Percentiles rank a stretch among this genome's conserved stretches.
phyloP scores from a whole-genome alignment of 2,888 invertebrate genomes.

The Leptinotarsa tumamoca region DNA sequence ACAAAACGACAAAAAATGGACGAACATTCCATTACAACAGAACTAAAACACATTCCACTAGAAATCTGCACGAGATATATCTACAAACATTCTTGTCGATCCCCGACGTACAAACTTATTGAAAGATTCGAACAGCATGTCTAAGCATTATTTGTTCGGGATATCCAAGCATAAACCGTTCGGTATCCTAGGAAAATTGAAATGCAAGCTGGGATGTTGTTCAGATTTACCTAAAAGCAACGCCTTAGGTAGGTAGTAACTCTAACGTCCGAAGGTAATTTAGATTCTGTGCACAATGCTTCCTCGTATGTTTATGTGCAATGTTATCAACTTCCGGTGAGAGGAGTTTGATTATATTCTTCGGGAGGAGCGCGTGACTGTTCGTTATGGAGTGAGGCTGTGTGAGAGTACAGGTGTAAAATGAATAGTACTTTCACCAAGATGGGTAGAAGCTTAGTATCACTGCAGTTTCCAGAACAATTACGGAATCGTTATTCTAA shows the following conservation, averaged over 20 bases:
- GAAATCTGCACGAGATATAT: slow-evolving; percentile 7
- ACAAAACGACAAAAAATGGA: background rate
- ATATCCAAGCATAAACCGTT: slow-evolving; percentile 40
- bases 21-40: background rate
- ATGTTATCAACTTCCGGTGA: slow-evolving; percentile 32
- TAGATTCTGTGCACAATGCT: slow-evolving; percentile 36
- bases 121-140: slow-evolving; percentile 34
- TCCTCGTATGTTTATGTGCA: slow-evolving; percentile 35
- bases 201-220: slow-evolving; percentile 49
- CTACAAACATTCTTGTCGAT: background rate
- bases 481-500: too few species aligned
- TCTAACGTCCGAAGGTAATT: slow-evolving; percentile 38
- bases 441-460: too few species aligned
- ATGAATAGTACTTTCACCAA: background rate
- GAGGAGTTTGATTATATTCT: slow-evolving; percentile 24
- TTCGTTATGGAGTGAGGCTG: background rate
- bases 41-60: background rate
- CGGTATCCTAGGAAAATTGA: slow-evolving; percentile 49
- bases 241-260: slow-evolving; percentile 42
- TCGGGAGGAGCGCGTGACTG: background rate
- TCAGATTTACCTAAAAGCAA: slow-evolving; percentile 49
- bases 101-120: slow-evolving; percentile 18
- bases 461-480: too few species aligned
- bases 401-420: background rate
- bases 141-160: slow-evolving; percentile 38